phyloP scores from a whole-genome alignment of 1,140 invertebrate species.

The Aphis craccivora region DNA sequence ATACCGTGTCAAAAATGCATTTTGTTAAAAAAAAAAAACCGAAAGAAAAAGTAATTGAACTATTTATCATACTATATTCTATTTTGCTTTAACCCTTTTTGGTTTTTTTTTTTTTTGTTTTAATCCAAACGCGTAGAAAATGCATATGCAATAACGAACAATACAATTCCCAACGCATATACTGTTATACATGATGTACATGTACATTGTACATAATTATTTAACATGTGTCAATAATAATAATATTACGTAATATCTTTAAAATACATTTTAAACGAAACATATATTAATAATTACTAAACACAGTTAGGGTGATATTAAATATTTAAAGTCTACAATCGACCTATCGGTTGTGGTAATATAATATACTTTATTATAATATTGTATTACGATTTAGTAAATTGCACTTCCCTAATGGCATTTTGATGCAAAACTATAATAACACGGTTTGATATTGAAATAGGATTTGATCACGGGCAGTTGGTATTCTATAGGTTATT shows the following conservation, averaged over 20 bases:
- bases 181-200: neutral
- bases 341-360: too few species aligned
- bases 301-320: neutral
- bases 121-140: neutral
- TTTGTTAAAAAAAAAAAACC: slow-evolving; percentile 13
- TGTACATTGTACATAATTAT: neutral
- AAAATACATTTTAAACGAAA: neutral
- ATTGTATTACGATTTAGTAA: too few species aligned
- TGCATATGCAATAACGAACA: neutral
- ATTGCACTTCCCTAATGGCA: too few species aligned
- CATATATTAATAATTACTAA: neutral
- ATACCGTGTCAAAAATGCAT: slow-evolving; percentile 27
- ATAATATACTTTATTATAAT: neutral
- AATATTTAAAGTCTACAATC: neutral
- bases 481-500: too few species aligned
- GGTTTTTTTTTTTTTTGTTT: neutral
- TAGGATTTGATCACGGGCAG: too few species aligned
- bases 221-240: neutral
- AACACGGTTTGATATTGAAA: too few species aligned
- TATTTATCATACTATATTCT: slow-evolving; percentile 27
- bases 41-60: neutral
- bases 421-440: too few species aligned
- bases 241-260: neutral
- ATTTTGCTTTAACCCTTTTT: slow-evolving; percentile 18
- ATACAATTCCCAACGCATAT: neutral